Conservation (phyloP, 2,888 invertebrate genomes). For the Aphidoletes aphidimyza region DNA sequence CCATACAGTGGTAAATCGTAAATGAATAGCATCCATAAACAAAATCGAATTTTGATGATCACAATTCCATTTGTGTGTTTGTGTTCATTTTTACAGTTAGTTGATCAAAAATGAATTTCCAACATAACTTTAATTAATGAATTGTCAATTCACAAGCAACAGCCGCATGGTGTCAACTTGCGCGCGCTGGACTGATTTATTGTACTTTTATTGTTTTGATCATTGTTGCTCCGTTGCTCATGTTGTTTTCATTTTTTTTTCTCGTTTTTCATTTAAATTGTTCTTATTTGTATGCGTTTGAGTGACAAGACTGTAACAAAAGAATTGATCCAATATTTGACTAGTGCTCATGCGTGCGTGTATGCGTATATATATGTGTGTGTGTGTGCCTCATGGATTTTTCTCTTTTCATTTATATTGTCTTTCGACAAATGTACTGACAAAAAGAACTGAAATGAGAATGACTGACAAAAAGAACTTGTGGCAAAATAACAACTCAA, state of each 20-base stretch:
- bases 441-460: too few species aligned
- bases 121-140: slow-evolving; percentile 45
- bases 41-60: slow-evolving; percentile 40
- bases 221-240: neutral
- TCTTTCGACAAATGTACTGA: neutral
- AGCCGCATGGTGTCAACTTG: too few species aligned
- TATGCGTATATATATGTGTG: too few species aligned
- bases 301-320: neutral
- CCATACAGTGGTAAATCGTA: neutral
- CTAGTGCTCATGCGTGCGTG: neutral
- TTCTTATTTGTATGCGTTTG: neutral
- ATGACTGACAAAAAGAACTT: too few species aligned
- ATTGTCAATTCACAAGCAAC: neutral
- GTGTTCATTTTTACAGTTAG: neutral
- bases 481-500: slow-evolving; percentile 28
- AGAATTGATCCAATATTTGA: neutral
- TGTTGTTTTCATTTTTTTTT: too few species aligned
- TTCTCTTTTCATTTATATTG: neutral
- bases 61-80: neutral
- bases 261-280: slow-evolving; percentile 44
- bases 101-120: slow-evolving; percentile 3
- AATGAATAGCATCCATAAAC: neutral
- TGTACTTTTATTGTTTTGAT: slow-evolving; percentile 31
- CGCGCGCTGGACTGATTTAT: neutral
- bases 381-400: neutral